Evolutionary conservation across 2,797 vertebrate genomes (phyloP).

Genomic region (Carduelis carduelis): DNA sequence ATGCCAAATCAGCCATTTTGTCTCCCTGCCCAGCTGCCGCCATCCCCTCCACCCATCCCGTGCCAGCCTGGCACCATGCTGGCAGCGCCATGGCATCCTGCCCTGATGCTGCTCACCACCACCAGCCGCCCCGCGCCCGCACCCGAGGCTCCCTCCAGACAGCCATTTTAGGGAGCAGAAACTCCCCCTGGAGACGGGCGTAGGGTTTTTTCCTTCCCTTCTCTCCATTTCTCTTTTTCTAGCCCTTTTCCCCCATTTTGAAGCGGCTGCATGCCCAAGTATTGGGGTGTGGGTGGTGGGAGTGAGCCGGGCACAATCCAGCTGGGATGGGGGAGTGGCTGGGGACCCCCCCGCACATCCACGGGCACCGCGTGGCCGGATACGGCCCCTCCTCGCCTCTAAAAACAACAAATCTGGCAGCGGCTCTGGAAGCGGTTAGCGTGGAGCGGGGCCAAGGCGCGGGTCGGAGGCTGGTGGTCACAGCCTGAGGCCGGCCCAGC

Average conservation of each 20-base stretch:
- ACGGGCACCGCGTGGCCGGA: not conserved
- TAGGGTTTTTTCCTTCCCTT: not conserved
- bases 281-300: rapidly evolving
- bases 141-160: conserved; percentile 39
- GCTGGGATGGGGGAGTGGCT: not conserved
- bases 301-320: rapidly evolving
- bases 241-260: not conserved
- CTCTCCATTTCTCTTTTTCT: not conserved
- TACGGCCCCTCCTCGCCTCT: not conserved
- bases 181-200: not conserved
- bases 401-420: conserved; percentile 17
- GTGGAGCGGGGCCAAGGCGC: conserved; percentile 7
- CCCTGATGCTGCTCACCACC: not conserved
- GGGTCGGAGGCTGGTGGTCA: not conserved
- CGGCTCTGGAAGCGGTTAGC: conserved; percentile 38
- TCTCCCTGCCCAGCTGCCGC: not conserved
- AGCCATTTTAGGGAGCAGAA: conserved; percentile 75
- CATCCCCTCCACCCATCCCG: not conserved
- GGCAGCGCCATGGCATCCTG: not conserved
- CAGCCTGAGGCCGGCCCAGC: not conserved
- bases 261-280: rapidly evolving
- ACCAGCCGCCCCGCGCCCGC: not conserved
- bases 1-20: conserved; percentile 58
- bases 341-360: not conserved
- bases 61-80: not conserved